These are phyloP conservation scores for Nyctibius grandis DNA, from an alignment of 2,797 vertebrate species.

Conservation along the genomic window DNA sequence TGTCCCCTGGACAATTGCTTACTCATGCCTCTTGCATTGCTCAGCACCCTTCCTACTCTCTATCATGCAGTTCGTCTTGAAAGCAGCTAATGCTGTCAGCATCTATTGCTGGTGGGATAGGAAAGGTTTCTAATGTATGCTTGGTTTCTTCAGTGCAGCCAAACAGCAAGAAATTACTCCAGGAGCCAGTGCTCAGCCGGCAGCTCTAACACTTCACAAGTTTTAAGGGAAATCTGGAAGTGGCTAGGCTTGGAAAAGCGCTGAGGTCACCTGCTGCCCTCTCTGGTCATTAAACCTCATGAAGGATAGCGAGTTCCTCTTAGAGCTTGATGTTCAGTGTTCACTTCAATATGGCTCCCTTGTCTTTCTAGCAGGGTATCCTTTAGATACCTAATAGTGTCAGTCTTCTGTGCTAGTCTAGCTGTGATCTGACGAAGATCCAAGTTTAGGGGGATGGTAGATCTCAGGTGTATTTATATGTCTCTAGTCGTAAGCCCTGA, in stretches of 20 bases:
- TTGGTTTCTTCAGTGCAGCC: background rate
- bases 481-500: background rate
- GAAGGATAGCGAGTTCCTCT: background rate
- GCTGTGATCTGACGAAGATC: background rate
- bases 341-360: background rate
- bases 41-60: background rate
- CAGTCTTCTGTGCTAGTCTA: background rate
- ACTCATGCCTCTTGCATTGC: background rate
- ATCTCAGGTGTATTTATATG: background rate
- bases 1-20: background rate
- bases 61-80: background rate
- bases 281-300: background rate
- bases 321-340: background rate
- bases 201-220: background rate
- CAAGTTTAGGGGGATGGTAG: background rate
- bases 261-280: background rate
- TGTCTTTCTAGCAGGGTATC: background rate
- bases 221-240: background rate
- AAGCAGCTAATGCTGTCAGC: background rate
- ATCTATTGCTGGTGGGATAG: background rate
- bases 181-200: background rate
- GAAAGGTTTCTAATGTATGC: background rate
- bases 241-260: background rate
- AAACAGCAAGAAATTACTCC: background rate
- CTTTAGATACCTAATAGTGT: fast-evolving